Evolutionary conservation across 2,113 vertebrate genomes (phyloP).

Genomic region (Centropus unirufus): DNA sequence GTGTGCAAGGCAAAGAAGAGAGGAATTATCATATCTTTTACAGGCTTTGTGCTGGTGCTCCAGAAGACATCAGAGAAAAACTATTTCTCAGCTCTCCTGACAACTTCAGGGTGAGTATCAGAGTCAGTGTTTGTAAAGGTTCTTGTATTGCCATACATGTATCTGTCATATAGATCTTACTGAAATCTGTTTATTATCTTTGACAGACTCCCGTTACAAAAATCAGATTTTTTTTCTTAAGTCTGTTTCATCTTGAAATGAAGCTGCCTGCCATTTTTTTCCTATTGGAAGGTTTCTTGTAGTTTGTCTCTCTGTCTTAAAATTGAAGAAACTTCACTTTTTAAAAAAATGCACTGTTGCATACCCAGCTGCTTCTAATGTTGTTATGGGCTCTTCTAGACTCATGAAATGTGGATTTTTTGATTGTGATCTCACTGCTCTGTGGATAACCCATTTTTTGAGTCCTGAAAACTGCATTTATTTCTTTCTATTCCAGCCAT

Average conservation of each 20-base stretch:
- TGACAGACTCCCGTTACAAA: not conserved
- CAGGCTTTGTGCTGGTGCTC: slow-evolving; percentile 92
- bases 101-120: slow-evolving; percentile 88
- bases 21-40: slow-evolving; percentile 99
- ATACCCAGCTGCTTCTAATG: not conserved
- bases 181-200: not conserved
- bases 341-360: not conserved
- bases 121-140: not conserved
- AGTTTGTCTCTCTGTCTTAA: not conserved
- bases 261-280: not conserved
- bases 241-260: not conserved
- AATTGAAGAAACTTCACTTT: not conserved
- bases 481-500: not conserved
- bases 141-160: not conserved
- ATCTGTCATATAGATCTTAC: not conserved
- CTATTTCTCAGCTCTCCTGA: slow-evolving; percentile 92
- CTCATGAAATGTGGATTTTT: not conserved
- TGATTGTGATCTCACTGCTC: not conserved
- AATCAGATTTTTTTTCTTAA: not conserved
- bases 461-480: not conserved
- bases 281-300: not conserved
- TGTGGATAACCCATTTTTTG: not conserved
- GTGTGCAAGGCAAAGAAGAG: slow-evolving; percentile 93
- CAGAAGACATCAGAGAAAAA: slow-evolving; percentile 91
- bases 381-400: not conserved